These are phyloP conservation scores for Nanorana parkeri DNA, from an alignment of 2,113 vertebrate species.

Conservation along the genomic window DNA sequence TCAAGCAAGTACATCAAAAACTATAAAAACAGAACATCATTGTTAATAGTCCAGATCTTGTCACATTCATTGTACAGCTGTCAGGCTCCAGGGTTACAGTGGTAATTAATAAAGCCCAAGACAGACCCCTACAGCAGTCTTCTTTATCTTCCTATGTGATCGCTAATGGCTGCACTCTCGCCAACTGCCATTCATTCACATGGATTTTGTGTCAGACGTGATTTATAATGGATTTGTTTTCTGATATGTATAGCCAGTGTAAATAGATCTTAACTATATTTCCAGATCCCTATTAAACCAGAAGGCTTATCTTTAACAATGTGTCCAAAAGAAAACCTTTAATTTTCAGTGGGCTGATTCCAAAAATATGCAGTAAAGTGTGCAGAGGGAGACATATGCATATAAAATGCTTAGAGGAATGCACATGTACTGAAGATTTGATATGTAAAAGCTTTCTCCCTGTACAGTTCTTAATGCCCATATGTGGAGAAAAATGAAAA, in stretches of 20 bases:
- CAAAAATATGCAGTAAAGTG: slow-evolving; percentile 34
- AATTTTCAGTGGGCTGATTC: slow-evolving; percentile 11
- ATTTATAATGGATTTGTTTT: slow-evolving; percentile 51
- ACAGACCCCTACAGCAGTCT: slow-evolving; percentile 12
- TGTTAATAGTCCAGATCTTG: not conserved
- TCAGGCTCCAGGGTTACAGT: not conserved
- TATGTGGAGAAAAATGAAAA: slow-evolving; percentile 2
- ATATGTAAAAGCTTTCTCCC: slow-evolving; percentile 16
- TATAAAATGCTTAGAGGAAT: slow-evolving; percentile 27
- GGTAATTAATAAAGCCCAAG: slow-evolving; percentile 24
- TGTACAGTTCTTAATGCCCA: not conserved
- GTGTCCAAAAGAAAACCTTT: slow-evolving; percentile 33
- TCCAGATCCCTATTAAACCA: slow-evolving; percentile 34
- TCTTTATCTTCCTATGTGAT: slow-evolving; percentile 42
- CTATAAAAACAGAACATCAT: not conserved
- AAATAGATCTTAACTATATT: slow-evolving; percentile 39
- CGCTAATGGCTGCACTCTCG: slow-evolving; percentile 9
- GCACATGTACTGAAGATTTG: slow-evolving; percentile 26
- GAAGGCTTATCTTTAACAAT: slow-evolving; percentile 38
- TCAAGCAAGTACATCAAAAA: not conserved
- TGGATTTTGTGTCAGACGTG: slow-evolving; percentile 10
- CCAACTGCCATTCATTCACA: slow-evolving; percentile 44
- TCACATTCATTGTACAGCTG: not conserved
- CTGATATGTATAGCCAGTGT: slow-evolving; percentile 43
- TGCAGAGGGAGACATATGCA: not conserved